Percentiles rank a stretch among this genome's conserved stretches.
Conservation (phyloP, 35 echinoderm and acorn worm genomes). For the Eucidaris tribuloides region DNA sequence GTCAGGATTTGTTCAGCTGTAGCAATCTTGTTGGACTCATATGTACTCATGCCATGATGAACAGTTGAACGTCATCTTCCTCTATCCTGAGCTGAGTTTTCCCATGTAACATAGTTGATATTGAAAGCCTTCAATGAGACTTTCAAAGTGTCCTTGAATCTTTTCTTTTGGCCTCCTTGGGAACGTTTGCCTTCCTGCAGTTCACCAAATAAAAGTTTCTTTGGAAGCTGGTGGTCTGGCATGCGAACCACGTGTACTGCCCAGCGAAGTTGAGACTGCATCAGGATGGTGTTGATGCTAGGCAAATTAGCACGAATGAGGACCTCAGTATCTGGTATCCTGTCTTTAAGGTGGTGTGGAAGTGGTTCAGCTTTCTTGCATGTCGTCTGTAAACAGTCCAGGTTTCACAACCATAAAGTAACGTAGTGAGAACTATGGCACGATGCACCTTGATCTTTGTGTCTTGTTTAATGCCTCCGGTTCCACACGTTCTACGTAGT, state of each 20-base stretch:
- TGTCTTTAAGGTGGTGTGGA: background rate
- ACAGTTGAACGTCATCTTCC: too few relatives aligned
- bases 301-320: background rate
- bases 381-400: background rate
- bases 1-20: too few relatives aligned
- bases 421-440: background rate
- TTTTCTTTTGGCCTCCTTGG: too few relatives aligned
- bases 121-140: too few relatives aligned
- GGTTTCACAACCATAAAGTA: background rate
- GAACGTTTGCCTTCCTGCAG: background rate
- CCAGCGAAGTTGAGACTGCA: background rate
- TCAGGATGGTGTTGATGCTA: background rate
- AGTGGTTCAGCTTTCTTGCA: background rate
- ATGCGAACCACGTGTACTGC: slow-evolving; percentile 1
- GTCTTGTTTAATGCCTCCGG: background rate
- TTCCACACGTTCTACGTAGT: background rate
- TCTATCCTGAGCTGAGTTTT: too few relatives aligned
- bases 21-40: too few relatives aligned
- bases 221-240: slow-evolving; percentile 1
- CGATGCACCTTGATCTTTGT: background rate
- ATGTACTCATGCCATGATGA: too few relatives aligned
- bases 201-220: slow-evolving; percentile 2
- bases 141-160: too few relatives aligned
- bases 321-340: background rate
- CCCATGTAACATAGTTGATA: too few relatives aligned